These are phyloP conservation scores for Oryzias dopingdopingensis DNA, from an alignment of 2,797 vertebrate species.

Conservation along the genomic window DNA sequence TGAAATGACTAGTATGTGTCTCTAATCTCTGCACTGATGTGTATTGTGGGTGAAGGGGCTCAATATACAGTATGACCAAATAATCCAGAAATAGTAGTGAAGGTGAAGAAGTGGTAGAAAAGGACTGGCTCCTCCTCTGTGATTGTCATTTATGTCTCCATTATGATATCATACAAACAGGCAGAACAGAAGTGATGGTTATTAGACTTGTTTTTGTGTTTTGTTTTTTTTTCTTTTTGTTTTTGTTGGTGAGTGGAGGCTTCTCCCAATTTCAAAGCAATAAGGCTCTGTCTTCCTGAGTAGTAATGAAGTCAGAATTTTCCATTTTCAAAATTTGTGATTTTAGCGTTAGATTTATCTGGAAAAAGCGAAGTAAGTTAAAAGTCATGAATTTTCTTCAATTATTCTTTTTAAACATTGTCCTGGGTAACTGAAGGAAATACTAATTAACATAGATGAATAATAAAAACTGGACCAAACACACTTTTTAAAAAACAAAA, in stretches of 20 bases:
- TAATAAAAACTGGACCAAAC: no score
- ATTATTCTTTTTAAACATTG: no score
- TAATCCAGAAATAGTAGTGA: no score
- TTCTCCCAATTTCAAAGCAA: slow-evolving; percentile 6
- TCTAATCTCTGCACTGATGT: no score
- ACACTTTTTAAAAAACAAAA: no score
- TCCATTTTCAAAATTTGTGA: not conserved
- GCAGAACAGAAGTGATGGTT: slow-evolving; percentile 4
- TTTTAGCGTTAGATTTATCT: not conserved
- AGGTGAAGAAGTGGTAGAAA: not conserved
- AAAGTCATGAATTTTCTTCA: no score
- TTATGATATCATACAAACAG: slow-evolving; percentile 3
- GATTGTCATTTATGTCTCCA: not conserved
- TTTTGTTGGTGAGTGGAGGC: not conserved
- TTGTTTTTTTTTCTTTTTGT: not conserved
- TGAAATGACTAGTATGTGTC: no score
- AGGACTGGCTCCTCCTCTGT: slow-evolving; percentile 1
- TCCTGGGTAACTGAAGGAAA: no score
- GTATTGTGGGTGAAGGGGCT: no score
- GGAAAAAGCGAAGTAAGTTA: no score
- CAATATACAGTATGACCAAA: no score
- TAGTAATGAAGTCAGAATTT: slow-evolving; percentile 5
- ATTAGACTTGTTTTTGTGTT: not conserved
- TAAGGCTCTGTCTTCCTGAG: not conserved
- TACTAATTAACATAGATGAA: no score